Percentiles rank a stretch among this genome's conserved stretches.
Evolutionary conservation across 1,140 invertebrate species (phyloP).

Genomic region (Drosophila tropicalis): DNA sequence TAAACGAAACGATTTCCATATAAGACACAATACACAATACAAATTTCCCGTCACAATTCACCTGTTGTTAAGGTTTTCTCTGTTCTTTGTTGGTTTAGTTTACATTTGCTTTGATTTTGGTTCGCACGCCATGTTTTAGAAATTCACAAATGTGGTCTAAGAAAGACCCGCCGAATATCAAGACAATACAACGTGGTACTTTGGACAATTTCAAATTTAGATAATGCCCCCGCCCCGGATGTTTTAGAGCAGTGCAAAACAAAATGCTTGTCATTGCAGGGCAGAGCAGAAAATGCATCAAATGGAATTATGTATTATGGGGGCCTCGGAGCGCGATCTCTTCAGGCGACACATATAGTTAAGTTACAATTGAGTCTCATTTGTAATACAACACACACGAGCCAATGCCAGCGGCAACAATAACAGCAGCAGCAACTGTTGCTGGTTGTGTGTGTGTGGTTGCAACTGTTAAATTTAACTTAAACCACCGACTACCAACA

Average conservation of each 20-base stretch:
- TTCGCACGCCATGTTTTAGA: constrained; percentile 56
- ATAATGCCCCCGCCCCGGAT: constrained; percentile 27
- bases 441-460: not conserved
- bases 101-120: not conserved
- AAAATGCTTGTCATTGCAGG: constrained; percentile 65
- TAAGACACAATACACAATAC: constrained; percentile 38
- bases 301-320: constrained; percentile 41
- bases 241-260: constrained; percentile 41
- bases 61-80: constrained; percentile 1
- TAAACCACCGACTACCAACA: constrained; percentile 37
- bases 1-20: constrained; percentile 15
- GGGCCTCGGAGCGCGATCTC: not conserved
- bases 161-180: constrained; percentile 39
- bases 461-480: constrained; percentile 44
- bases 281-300: constrained; percentile 37
- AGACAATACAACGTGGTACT: constrained; percentile 47
- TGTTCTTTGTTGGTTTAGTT: not conserved
- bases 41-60: constrained; percentile 32
- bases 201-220: constrained; percentile 45
- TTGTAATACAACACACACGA: constrained; percentile 43
- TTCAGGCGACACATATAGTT: constrained; percentile 6
- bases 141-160: constrained; percentile 33
- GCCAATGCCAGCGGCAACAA: constrained; percentile 40
- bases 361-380: constrained; percentile 49
- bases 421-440: constrained; percentile 32